These are phyloP conservation scores for Gymnocypris eckloni DNA, from an alignment of 2,797 vertebrate species.

Conservation along the genomic window DNA sequence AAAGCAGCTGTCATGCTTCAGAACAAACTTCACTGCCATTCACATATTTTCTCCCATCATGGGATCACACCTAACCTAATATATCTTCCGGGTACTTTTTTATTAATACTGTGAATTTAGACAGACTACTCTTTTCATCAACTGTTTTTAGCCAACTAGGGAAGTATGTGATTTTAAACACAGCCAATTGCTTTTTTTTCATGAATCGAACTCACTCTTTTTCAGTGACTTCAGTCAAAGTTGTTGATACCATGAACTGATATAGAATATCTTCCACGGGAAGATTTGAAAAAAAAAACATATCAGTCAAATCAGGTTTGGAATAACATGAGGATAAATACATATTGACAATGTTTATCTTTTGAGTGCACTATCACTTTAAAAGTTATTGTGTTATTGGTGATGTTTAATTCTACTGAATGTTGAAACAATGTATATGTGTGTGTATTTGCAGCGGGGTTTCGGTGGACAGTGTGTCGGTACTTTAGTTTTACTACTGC, in stretches of 20 bases:
- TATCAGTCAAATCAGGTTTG: background rate
- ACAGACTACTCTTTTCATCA: background rate
- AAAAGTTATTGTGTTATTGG: background rate
- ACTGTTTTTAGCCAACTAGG: background rate
- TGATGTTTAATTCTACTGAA: background rate
- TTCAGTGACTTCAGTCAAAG: background rate
- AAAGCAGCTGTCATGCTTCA: too few species aligned
- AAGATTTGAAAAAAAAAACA: background rate
- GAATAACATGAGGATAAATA: background rate
- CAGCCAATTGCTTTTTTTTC: background rate
- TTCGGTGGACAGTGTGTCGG: conserved; percentile 44
- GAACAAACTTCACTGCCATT: too few species aligned
- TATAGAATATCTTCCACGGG: background rate
- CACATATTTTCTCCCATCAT: too few species aligned
- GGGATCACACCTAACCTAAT: too few species aligned
- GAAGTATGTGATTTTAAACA: background rate
- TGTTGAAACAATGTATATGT: conserved; percentile 10
- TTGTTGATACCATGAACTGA: background rate
- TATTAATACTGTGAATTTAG: background rate
- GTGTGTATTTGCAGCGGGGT: conserved; percentile 22
- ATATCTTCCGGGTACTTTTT: too few species aligned
- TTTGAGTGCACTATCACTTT: background rate
- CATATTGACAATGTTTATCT: background rate
- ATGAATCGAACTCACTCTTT: background rate
- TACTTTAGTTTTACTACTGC: conserved; percentile 61